phyloP scores from a whole-genome alignment of 1,140 invertebrate genomes.

The Zaprionus capensis region DNA sequence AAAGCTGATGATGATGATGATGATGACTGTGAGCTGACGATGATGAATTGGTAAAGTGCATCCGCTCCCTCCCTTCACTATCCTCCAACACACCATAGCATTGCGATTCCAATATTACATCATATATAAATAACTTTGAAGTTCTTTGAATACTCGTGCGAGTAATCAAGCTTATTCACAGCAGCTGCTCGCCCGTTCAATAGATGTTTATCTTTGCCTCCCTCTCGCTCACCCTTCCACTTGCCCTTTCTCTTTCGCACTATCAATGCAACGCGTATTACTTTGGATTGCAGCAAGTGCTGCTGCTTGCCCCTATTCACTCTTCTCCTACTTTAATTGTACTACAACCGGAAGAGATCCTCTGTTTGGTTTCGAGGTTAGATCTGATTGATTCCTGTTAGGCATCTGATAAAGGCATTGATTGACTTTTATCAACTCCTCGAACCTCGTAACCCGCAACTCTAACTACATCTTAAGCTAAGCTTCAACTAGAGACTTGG shows the following conservation, averaged over 20 bases:
- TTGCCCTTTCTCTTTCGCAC: not conserved
- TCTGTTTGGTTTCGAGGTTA: slow-evolving; percentile 34
- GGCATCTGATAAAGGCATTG: slow-evolving; percentile 34
- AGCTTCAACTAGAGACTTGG: not conserved
- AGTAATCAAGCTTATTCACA: slow-evolving; percentile 25
- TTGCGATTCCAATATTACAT: slow-evolving; percentile 66
- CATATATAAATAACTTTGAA: slow-evolving; percentile 78
- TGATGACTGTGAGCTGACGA: slow-evolving; percentile 45
- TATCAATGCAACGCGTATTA: slow-evolving; percentile 51
- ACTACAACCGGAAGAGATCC: slow-evolving; percentile 41
- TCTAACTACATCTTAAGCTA: not conserved
- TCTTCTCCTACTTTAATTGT: not conserved
- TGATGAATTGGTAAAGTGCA: slow-evolving; percentile 64
- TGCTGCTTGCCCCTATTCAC: not conserved
- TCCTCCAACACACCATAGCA: slow-evolving; percentile 28
- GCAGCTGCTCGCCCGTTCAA: slow-evolving; percentile 33
- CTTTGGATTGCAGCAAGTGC: slow-evolving; percentile 50
- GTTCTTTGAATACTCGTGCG: slow-evolving; percentile 42
- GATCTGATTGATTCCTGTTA: slow-evolving; percentile 65
- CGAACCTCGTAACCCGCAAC: not conserved
- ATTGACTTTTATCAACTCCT: slow-evolving; percentile 26
- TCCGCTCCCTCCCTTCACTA: not conserved
- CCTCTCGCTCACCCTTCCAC: not conserved
- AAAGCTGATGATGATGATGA: slow-evolving; percentile 39
- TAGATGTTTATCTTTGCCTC: slow-evolving; percentile 57